phyloP scores from a whole-genome alignment of 1,140 invertebrate genomes.

The Brachionus rubens region DNA sequence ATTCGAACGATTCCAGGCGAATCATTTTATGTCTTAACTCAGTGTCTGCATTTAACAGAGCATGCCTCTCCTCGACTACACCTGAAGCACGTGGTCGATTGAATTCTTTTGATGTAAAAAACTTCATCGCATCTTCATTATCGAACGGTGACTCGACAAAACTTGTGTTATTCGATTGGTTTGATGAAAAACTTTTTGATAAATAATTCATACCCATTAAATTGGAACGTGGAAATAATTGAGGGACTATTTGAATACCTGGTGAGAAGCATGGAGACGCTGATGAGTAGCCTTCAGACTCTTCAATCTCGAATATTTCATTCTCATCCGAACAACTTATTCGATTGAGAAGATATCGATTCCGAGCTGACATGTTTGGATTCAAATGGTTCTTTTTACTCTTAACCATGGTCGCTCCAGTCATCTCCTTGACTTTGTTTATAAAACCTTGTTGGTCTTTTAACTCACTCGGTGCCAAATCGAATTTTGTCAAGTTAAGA shows the following conservation, averaged over 20 bases:
- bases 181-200: not conserved
- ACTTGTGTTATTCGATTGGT: slow-evolving; percentile 14
- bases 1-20: slow-evolving; percentile 60
- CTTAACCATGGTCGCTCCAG: not conserved
- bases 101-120: slow-evolving; percentile 9
- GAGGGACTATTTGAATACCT: slow-evolving; percentile 24
- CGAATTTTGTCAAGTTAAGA: slow-evolving; percentile 64
- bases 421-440: not conserved
- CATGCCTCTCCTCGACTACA: slow-evolving; percentile 62
- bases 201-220: not conserved
- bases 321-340: slow-evolving; percentile 29
- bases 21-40: slow-evolving; percentile 63
- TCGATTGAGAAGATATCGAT: not conserved
- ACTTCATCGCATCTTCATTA: not conserved
- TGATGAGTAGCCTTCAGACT: slow-evolving; percentile 43
- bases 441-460: not conserved
- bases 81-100: slow-evolving; percentile 48
- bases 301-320: slow-evolving; percentile 2
- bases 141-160: slow-evolving; percentile 21
- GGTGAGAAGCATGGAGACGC: slow-evolving; percentile 16
- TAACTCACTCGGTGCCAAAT: slow-evolving; percentile 56
- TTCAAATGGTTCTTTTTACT: not conserved
- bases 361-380: not conserved
- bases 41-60: slow-evolving; percentile 63
- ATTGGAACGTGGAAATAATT: not conserved